These are phyloP conservation scores for Pelobates cultripes DNA, from an alignment of 2,797 vertebrate species.

Conservation along the genomic window DNA sequence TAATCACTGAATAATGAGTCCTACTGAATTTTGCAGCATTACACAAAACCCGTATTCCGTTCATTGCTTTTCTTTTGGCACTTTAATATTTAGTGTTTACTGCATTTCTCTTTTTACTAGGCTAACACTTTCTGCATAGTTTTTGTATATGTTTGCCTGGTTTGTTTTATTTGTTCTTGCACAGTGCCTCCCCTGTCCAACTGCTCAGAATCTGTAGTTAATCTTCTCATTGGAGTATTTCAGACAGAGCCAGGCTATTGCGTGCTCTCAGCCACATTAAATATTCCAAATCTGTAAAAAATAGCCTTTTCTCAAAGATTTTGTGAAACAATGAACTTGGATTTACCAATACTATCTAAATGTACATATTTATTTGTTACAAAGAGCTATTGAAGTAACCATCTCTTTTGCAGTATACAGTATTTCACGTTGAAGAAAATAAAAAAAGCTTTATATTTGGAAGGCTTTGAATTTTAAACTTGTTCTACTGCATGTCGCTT, in stretches of 20 bases:
- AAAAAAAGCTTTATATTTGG: conserved; percentile 73
- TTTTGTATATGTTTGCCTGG: conserved; percentile 77
- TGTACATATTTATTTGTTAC: conserved; percentile 71
- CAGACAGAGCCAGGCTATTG: conserved; percentile 6
- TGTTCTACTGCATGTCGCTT: conserved; percentile 75
- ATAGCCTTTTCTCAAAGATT: conserved; percentile 71
- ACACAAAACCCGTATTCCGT: conserved; percentile 4
- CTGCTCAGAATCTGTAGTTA: conserved; percentile 57
- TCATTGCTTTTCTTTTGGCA: conserved; percentile 75
- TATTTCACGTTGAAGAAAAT: conserved; percentile 66
- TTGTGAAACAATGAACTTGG: conserved; percentile 63
- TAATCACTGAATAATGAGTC: too few relatives aligned
- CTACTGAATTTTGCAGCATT: not conserved
- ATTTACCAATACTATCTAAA: conserved; percentile 74
- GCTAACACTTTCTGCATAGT: conserved; percentile 71
- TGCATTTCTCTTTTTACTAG: conserved; percentile 65
- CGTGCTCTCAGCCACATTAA: conserved; percentile 61
- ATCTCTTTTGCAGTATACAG: conserved; percentile 70
- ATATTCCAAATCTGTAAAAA: conserved; percentile 70
- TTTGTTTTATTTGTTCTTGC: conserved; percentile 74
- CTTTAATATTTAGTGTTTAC: conserved; percentile 80
- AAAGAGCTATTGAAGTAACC: conserved; percentile 66
- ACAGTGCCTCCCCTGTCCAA: conserved; percentile 74
- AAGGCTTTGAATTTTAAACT: conserved; percentile 74
- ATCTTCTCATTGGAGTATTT: not conserved